Evolutionary conservation across 2,113 vertebrate species (phyloP), one percentile per base, ranked within the genome.

Genomic region (Brevimyrus niger): DNA sequence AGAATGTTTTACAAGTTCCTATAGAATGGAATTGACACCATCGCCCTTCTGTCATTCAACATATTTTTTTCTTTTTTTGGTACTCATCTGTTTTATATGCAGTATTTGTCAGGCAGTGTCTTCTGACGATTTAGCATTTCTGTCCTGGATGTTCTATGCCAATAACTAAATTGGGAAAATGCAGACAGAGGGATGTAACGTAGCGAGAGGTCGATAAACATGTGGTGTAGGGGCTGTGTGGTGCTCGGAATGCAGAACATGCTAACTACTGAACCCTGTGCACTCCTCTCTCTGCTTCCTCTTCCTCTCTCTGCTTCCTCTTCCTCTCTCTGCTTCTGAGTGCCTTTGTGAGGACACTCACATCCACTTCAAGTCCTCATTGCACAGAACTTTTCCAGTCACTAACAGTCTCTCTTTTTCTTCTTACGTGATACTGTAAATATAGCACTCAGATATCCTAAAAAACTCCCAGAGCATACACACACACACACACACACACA

Each of bases 391-490:
- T 93, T 95, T 95, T 96, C 95, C 94, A 87, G 95, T 92, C 94
- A 91, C 94, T 92, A 91, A 89, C 90, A 91, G 91, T 88, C 84
- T 85, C 88, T 88, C 87, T 85, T 46, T 85, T 87, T 76, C 88
- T 50, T 90, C 93, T 94, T 92, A 91, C 88, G 55, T 85, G 94
- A 94, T 95, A n/a, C n/a, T n/a, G n/a, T n/a, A 96, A 96, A 95
- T 95, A 95, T 96, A 96, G 95, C 94, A 92, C 93, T 90, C 89
- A 92, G 92, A 94, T 93, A 92, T 88, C 91, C 92, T 93, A 93
- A 94, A 91, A 90, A 73, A 88, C 44, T 83, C 87, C 53, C 80
- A 90, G 88, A 93, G 90, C 91, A 3, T 44, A 4, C 3, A 91
- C 46, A 90, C 91, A 92, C 92, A 92, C 88, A 88, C 91, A 91